Conservation (phyloP, 2,113 vertebrate genomes). For the Tyto alba region DNA sequence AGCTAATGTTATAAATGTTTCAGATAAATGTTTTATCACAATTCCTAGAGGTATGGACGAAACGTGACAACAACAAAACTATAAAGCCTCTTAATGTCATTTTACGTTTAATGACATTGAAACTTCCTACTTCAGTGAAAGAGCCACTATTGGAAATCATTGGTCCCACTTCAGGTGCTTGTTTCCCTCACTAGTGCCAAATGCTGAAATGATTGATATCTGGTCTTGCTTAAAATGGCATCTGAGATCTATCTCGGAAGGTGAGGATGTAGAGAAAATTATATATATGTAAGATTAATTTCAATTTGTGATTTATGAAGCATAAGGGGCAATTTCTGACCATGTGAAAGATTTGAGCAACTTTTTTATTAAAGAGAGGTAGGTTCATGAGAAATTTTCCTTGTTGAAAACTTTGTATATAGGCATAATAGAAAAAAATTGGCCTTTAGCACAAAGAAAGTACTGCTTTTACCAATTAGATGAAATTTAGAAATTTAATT, state of each 20-base stretch:
- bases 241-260: neutral
- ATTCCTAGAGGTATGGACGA: fast-evolving
- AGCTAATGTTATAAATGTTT: too few relatives aligned
- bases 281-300: neutral
- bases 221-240: neutral
- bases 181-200: neutral
- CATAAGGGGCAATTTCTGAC: neutral
- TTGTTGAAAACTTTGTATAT: neutral
- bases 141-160: neutral
- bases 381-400: neutral
- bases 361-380: neutral
- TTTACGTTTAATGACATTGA: neutral
- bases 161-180: neutral
- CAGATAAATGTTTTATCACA: neutral
- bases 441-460: neutral
- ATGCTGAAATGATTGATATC: neutral
- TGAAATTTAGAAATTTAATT: neutral
- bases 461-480: neutral
- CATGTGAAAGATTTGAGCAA: neutral
- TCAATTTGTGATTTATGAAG: neutral
- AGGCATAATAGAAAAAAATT: neutral
- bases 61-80: neutral
- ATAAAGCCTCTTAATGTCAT: neutral
- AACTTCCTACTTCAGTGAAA: neutral
- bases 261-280: neutral